Base-by-base conservation (phyloP, 2,797 vertebrate genomes). In the Gobionotothen gibberifrons region DNA sequence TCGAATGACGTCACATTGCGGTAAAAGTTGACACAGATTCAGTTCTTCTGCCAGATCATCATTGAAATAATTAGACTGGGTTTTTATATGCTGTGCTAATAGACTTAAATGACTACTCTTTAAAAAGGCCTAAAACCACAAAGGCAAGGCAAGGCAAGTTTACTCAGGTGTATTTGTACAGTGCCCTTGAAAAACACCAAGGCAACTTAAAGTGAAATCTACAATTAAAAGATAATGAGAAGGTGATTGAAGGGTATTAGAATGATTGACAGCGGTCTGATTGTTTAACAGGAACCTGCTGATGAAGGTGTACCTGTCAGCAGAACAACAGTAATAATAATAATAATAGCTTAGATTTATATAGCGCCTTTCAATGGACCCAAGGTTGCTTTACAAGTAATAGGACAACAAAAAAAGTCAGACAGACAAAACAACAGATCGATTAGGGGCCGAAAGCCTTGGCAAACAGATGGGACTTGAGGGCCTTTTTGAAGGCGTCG, bases 151-250 rank as follows among this genome's bases (percentile, higher is more conserved):
- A 9, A 4, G 54, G 22, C 26, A 15, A 13, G 57, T 63, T 69
- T 51, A 42, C 39, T 47, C 12, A 14, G 3, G 26, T 68, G 44
- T 74, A 39, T 64, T 56, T 58, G 46, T 21, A 49, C 46, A 10
- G 51, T 29, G n/a, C 8, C 22, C 63, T 55, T 52, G 6, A 59
- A 72, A 79, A 72, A 79, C 21, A 47, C 29, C 1, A 17, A 53
- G 10, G 21, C 15, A 48, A 55, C 16, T n/a, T 17, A 54, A 62
- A 47, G 47, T 17, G 52, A 58, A 7, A 67, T 36, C 32, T 44
- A n/a, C 46, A 59, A 43, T 65, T 54, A 49, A 67, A 39, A 65
- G 43, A 52, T 49, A 36, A 64, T 29, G 3, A 26, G 16, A 5
- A 47, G 11, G n/a, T 54, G 32, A 67, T 36, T 55, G 21, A 39